Conservation (phyloP, 2,797 vertebrate genomes). For the Urocyon cinereoargenteus region DNA sequence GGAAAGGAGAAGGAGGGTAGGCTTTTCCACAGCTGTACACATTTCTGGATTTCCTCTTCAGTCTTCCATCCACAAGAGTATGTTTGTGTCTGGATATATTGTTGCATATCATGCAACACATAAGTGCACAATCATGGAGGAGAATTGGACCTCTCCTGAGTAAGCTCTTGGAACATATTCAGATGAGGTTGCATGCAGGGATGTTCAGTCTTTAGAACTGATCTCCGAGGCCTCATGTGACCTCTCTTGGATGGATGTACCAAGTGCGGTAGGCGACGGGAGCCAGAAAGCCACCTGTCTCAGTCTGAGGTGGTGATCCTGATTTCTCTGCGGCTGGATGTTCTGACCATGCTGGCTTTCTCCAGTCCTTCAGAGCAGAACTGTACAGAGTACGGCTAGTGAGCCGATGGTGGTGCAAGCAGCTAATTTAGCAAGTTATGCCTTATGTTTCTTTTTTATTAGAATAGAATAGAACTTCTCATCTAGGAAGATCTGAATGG, state of each 20-base stretch:
- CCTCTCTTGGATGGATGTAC: rapidly evolving
- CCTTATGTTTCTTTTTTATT: not conserved
- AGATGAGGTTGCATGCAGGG: not conserved
- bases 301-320: too few species aligned
- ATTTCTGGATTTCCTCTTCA: too few species aligned
- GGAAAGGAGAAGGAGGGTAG: too few species aligned
- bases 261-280: not conserved
- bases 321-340: not conserved
- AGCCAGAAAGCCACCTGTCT: rapidly evolving
- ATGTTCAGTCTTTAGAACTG: not conserved
- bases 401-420: not conserved
- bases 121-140: not conserved
- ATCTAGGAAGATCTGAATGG: not conserved
- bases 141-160: not conserved
- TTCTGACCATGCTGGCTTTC: too few species aligned
- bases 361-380: not conserved
- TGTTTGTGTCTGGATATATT: not conserved
- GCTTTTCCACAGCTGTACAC: not conserved
- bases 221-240: not conserved
- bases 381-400: not conserved
- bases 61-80: rapidly evolving
- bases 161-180: not conserved
- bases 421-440: not conserved
- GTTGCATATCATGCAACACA: too few species aligned
- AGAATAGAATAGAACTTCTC: not conserved